These are phyloP conservation scores for Taxidea taxus DNA, from an alignment of 2,113 vertebrate genomes.

Conservation along the genomic window DNA sequence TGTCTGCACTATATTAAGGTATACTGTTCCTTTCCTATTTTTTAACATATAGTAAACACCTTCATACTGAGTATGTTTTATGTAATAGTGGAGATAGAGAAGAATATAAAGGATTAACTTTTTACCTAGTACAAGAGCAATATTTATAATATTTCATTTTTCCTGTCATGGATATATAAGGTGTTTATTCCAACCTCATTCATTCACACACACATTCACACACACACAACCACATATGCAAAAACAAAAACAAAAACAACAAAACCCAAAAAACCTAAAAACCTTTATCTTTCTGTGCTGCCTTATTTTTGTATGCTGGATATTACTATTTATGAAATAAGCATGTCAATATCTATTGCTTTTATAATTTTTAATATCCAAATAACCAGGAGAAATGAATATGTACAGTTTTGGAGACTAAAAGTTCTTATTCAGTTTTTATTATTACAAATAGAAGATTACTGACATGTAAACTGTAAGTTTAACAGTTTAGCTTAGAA, in stretches of 20 bases:
- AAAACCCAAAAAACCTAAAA: not conserved
- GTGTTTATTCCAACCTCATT: not conserved
- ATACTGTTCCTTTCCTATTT: not conserved
- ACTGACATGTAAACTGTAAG: not conserved
- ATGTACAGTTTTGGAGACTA: not conserved
- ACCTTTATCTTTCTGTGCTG: not conserved
- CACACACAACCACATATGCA: not conserved
- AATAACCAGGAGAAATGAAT: not conserved
- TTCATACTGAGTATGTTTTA: not conserved
- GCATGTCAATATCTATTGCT: not conserved
- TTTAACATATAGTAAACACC: not conserved
- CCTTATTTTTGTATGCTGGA: not conserved
- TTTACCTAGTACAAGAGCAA: not conserved
- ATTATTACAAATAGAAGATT: not conserved
- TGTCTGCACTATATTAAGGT: not conserved
- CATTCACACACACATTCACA: not conserved
- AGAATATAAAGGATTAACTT: not conserved
- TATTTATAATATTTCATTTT: not conserved
- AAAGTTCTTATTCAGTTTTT: not conserved
- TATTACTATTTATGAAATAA: not conserved
- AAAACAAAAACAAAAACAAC: not conserved
- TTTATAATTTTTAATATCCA: not conserved
- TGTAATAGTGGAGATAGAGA: not conserved
- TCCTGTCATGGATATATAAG: no score
- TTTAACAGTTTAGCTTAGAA: not conserved